Base-by-base conservation (phyloP, 2,797 vertebrate species). In the Hoplostethus mediterraneus region DNA sequence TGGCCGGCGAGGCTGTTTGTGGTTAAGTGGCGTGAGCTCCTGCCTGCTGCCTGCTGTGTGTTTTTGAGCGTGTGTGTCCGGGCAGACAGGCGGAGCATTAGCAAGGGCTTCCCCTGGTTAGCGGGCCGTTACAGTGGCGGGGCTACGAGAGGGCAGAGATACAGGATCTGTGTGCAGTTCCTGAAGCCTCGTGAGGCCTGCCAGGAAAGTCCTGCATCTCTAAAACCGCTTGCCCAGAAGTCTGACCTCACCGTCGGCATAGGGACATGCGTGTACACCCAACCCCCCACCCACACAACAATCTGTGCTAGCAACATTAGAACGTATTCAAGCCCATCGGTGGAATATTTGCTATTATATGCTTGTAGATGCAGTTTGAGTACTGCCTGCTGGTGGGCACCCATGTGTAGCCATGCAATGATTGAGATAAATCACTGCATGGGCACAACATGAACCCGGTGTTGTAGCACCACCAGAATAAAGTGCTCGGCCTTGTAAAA, bases 131-230 rank as follows among this genome's bases (percentile, higher is more conserved):
- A 36, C 10, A 67, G 54, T 45, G 21, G 63, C 53, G 40, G 54
- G 56, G 1, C 52, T 55, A 17, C 12, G 6, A 30, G 48, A 25
- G 64, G 53, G 17, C 25, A 49, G 54, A 55, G 68, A 86, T 76
- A 82, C 52, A 68, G 72, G 72, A 86, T 87, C 76, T 77, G 69
- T 84, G 82, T 81, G 49, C 61, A 79, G 75, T 72, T 40, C 67
- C 60, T 71, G 68, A 66, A 71, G 70, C 71, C 75, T 70, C 68
- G 47, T 38, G n/a, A 14, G 45, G 73, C 60, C 72, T 67, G 63
- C 53, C 79, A 84, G 76, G 74, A 86, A 87, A 80, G 73, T 56
- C 36, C 51, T 66, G 42, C 51, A 25, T 14, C 56, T 49, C 45
- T 36, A 12, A 47, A 63, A 47, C 40, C 28, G 28, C 49, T 54